phyloP scores from a whole-genome alignment of 2,797 vertebrate species.

The Orientallactaga sibirica region DNA sequence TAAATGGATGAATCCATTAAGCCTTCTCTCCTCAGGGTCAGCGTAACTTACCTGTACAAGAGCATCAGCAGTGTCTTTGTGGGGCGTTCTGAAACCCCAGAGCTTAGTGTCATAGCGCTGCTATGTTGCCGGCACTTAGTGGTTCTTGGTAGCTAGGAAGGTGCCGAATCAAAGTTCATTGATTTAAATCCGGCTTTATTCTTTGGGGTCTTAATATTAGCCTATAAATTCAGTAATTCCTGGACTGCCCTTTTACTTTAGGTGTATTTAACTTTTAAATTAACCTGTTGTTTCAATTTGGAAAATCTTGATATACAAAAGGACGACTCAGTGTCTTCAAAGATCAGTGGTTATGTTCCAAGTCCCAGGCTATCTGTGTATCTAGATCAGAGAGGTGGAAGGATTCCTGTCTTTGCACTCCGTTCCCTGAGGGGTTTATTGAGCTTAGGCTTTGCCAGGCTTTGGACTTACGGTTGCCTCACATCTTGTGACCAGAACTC shows the following conservation, averaged over 20 bases:
- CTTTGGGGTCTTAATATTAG: neutral
- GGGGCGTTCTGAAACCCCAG: neutral
- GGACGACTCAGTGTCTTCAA: neutral
- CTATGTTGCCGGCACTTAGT: neutral
- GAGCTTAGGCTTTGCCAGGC: neutral
- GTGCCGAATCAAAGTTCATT: neutral
- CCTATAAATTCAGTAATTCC: neutral
- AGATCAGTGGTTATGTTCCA: neutral
- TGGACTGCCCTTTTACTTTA: neutral
- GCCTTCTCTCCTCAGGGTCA: neutral
- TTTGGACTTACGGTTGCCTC: neutral
- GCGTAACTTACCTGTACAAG: neutral
- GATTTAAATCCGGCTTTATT: neutral
- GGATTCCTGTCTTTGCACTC: neutral
- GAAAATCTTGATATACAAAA: neutral
- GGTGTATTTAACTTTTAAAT: neutral
- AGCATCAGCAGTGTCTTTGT: neutral
- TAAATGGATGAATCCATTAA: neutral
- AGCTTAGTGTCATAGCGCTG: neutral
- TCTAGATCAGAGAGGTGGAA: accelerated
- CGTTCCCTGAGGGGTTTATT: neutral
- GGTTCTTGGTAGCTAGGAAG: neutral
- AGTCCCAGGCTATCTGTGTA: neutral
- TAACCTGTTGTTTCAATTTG: neutral
- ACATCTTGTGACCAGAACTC: accelerated